Base-by-base conservation (phyloP, 2,113 vertebrate species). In the Poecile atricapillus region DNA sequence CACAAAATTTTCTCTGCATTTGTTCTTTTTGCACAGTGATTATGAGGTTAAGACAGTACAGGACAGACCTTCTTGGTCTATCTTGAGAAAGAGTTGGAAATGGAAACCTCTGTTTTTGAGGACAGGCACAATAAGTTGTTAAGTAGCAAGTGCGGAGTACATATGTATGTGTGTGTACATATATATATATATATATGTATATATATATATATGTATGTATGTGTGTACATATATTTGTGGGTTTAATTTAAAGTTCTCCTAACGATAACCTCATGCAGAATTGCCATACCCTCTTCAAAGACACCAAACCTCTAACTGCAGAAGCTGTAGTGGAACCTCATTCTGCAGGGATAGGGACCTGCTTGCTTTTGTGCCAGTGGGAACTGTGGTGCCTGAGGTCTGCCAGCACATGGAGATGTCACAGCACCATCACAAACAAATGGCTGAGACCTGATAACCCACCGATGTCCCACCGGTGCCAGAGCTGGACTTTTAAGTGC, bases 371-470 rank as follows among this genome's bases (percentile, higher is more conserved):
- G 35, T 49, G 28, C 25, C 35, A 13, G 9, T 0, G 3, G 14
- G 35, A 64, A 2, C 65, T 17, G 17, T 41, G 62, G 7, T 53
- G 13, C 17, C 73, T 25, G 52, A 43, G 53, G 16, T 81, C 53
- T 79, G 41, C 33, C 24, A 30, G 35, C 53, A 47, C 5, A 0
- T 0, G 0, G 9, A n/a, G 33, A 7, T 71, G 46, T 53, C 47
- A 6, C 9, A 23, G 9, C 43, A 47, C 9, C 28, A 23, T 35
- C 53, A 47, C 5, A 4, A 70, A 41, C 44, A 25, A n/a, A 12
- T 35, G 41, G 7, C 23, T 80, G 63, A 60, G 39, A 71, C 30
- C 47, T 79, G 49, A 75, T 27, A 47, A 5, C 10, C 24, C 35
- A 28, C 10, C 2, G 0, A n/a, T 30, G 15, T 56, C 44, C 58